A percentile compares a stretch with the other conserved stretches of the same genome.
These are phyloP conservation scores for Xanthia icteritia DNA, from an alignment of 2,888 invertebrate species.

Conservation along the genomic window DNA sequence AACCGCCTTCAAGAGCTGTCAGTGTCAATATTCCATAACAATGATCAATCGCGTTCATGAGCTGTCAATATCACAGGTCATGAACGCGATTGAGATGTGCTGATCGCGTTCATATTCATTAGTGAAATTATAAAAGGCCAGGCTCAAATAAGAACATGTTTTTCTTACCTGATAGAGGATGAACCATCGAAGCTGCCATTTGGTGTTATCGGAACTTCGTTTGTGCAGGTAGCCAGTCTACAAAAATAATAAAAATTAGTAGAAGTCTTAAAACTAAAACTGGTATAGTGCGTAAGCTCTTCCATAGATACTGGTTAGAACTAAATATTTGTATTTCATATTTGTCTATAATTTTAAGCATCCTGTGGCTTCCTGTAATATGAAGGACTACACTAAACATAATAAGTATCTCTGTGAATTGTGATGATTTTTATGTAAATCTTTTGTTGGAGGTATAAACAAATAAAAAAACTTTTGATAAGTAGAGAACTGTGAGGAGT, in stretches of 20 bases:
- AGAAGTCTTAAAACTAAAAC: neutral
- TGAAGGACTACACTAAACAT: no score
- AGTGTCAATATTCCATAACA: no score
- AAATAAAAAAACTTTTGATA: no score
- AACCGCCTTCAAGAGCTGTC: neutral
- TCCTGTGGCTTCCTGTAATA: no score
- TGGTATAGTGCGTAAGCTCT: no score
- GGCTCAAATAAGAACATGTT: neutral
- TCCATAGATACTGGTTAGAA: neutral
- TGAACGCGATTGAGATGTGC: neutral
- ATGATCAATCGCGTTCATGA: no score
- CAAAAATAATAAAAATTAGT: conserved; percentile 58
- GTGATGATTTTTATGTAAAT: no score
- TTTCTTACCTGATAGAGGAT: conserved; percentile 94
- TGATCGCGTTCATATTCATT: neutral
- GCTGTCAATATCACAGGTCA: no score
- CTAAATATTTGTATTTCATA: neutral
- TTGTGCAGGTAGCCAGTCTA: conserved; percentile 96
- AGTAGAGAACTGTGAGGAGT: no score
- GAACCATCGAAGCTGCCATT: conserved; percentile 97
- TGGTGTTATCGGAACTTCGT: conserved; percentile 95
- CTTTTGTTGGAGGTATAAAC: no score
- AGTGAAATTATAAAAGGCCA: neutral
- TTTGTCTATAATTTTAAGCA: neutral
- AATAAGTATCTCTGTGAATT: no score